phyloP scores from a whole-genome alignment of 2,888 invertebrate genomes.

The Dicranocentrus wangi region DNA sequence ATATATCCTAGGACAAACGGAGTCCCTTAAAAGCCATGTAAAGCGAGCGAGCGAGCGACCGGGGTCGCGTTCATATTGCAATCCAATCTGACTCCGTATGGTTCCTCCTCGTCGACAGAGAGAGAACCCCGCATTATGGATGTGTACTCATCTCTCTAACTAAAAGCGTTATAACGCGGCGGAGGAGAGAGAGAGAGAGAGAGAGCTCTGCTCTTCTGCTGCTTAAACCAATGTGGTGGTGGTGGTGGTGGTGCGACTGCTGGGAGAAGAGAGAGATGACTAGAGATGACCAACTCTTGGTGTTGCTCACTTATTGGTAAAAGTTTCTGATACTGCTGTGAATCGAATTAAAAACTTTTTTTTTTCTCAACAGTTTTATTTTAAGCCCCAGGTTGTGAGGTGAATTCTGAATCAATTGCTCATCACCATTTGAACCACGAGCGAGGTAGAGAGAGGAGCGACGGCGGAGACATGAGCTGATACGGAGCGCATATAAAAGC shows the following conservation, averaged over 20 bases:
- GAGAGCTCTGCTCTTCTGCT: not conserved
- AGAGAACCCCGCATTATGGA: not conserved
- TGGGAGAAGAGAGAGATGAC: not conserved
- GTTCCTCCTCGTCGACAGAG: constrained; percentile 37
- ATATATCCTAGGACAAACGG: too few species aligned
- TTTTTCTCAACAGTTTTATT: constrained; percentile 39
- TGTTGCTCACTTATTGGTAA: constrained; percentile 55
- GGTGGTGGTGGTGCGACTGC: too few species aligned
- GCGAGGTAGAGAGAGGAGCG: constrained; percentile 13
- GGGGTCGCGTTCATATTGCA: too few species aligned
- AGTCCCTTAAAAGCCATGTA: too few species aligned
- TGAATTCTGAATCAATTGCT: constrained; percentile 64
- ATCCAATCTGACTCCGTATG: constrained; percentile 54
- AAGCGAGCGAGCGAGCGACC: too few species aligned
- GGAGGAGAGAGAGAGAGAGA: too few species aligned
- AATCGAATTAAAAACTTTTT: constrained; percentile 62
- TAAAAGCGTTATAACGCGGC: too few species aligned
- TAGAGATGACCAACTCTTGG: constrained; percentile 44
- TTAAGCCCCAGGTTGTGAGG: constrained; percentile 56
- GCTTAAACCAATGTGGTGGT: too few species aligned
- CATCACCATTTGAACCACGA: constrained; percentile 49
- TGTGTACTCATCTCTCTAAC: not conserved
- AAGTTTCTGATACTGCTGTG: constrained; percentile 58
- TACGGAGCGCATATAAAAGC: not conserved
- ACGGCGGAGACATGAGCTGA: not conserved